Evolutionary conservation across 2,113 vertebrate genomes (phyloP), one percentile per base, ranked within the genome.

Genomic region (Mustela lutreola): DNA sequence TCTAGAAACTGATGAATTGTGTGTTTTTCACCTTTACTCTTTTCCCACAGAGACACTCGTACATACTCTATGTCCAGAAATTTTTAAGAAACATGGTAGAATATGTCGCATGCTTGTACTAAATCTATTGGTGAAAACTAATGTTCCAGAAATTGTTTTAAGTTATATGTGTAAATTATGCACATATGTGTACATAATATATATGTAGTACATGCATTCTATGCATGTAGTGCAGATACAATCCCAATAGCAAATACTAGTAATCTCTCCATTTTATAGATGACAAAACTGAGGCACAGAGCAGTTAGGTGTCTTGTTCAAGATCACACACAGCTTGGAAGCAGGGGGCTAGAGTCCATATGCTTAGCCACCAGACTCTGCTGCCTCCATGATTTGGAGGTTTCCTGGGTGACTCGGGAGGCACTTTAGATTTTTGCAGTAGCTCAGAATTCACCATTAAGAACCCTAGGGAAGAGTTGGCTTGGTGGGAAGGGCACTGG

Each of bases 81-180:
- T 24, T 45, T 78, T 79, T 28, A 92, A 86, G 28, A 85, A 75
- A 81, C 71, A 60, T 18, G 5, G 19, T 79, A 70, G 22, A 39
- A 22, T 67, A 48, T 81, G 28, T 71, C 1, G 3, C 50, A 16
- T 84, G 7, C 45, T 58, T 83, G n/a, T 88, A 91, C 19, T 42
- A 86, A 89, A 42, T 87, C 24, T 86, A 28, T 78, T 31, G 65
- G 39, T 45, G 84, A 89, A 92, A 97, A 83, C 24, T 16, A 94
- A 19, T 60, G 4, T 89, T 96, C 15, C 58, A 80, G 62, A 89
- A 95, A 79, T 21, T 76, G 5, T 82, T 83, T 60, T 93, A 89
- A 60, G 31, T 15, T 39, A 80, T 18, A 4, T 83, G 18, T 94
- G 0, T 83, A 71, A 85, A 7, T 84, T 78, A 45, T 62, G 19